A percentile compares a stretch with the other conserved stretches of the same genome.
These are phyloP conservation scores for Asteroscopus sphinx DNA, from an alignment of 2,888 invertebrate genomes.

Conservation along the genomic window DNA sequence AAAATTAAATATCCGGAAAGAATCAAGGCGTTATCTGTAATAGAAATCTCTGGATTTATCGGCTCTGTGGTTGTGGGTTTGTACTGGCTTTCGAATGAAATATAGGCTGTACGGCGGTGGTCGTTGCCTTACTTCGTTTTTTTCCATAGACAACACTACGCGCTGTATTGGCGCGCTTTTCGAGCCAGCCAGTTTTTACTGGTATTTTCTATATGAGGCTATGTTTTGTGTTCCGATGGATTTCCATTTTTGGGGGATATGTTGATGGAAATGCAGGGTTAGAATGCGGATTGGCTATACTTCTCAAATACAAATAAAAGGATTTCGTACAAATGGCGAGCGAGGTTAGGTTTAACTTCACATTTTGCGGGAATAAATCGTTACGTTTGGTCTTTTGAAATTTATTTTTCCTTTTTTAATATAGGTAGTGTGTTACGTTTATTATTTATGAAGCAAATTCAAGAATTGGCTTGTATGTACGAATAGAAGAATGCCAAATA, in stretches of 20 bases:
- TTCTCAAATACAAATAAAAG: slow-evolving; percentile 15
- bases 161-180: slow-evolving; percentile 71
- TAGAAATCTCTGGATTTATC: slow-evolving; percentile 88
- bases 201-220: slow-evolving; percentile 58
- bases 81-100: slow-evolving; percentile 81
- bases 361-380: slow-evolving; percentile 21
- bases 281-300: slow-evolving; percentile 5
- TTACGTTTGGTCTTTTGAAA: slow-evolving; percentile 4
- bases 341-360: slow-evolving; percentile 20
- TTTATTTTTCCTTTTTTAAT: slow-evolving; percentile 21
- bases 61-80: slow-evolving; percentile 77
- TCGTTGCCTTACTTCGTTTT: slow-evolving; percentile 65
- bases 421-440: slow-evolving; percentile 10
- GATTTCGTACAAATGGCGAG: slow-evolving; percentile 14
- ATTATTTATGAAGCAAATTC: slow-evolving; percentile 24
- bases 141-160: slow-evolving; percentile 67
- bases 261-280: slow-evolving; percentile 43
- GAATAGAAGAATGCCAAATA: slow-evolving; percentile 8
- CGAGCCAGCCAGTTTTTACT: slow-evolving; percentile 54
- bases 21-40: slow-evolving; percentile 86
- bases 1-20: slow-evolving; percentile 88
- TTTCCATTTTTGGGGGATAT: slow-evolving; percentile 58
- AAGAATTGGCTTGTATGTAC: slow-evolving; percentile 11
- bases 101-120: slow-evolving; percentile 77
- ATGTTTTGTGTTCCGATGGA: slow-evolving; percentile 55